Evolutionary conservation across 2,113 vertebrate species (phyloP).

Genomic region (Lasiurus cinereus): DNA sequence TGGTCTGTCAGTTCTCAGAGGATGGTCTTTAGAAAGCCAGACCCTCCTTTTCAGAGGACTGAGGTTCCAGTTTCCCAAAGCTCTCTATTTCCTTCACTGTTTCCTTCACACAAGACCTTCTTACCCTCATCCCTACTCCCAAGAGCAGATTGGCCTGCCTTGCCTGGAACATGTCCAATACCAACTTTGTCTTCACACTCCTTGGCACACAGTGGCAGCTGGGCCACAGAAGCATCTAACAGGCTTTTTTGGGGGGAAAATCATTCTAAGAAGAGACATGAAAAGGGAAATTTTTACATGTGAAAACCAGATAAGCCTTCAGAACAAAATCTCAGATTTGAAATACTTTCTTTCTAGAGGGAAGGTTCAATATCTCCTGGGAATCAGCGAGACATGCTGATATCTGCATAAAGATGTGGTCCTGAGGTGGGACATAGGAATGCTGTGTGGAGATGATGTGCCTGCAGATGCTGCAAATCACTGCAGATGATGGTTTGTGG

Average conservation of each 20-base stretch:
- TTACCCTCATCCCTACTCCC: no score
- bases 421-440: neutral
- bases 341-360: slow-evolving; percentile 19
- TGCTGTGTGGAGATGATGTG: accelerated
- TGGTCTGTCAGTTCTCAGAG: neutral
- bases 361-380: neutral
- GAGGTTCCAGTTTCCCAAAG: neutral
- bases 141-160: neutral
- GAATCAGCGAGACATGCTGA: neutral
- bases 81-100: neutral
- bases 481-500: neutral
- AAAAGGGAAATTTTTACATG: neutral
- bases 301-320: neutral
- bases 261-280: neutral
- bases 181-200: neutral
- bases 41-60: neutral
- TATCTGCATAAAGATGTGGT: neutral
- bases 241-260: neutral
- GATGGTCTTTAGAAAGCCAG: neutral
- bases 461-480: neutral
- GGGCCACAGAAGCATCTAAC: neutral
- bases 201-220: neutral
- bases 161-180: neutral
- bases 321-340: neutral
- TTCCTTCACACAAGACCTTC: neutral